Base-by-base conservation (phyloP, 2,113 vertebrate species). In the Oryzias curvinotus region DNA sequence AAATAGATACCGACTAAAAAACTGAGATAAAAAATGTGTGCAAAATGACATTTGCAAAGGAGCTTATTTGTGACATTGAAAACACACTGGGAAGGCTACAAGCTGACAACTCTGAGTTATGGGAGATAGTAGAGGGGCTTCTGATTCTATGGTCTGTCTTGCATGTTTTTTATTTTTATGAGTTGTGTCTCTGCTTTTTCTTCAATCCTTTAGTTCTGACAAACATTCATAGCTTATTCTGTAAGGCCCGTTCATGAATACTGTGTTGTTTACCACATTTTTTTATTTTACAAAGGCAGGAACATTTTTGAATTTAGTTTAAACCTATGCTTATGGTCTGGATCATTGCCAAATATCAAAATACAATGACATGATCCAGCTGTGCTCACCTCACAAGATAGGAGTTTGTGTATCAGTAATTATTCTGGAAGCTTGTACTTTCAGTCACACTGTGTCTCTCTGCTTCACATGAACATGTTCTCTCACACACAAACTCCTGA, bases 341-440 rank as follows among this genome's bases (percentile, higher is more conserved):
- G 47, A 50, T 21, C 0, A 23, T 36, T 47, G 16, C 18, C 46
- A n/a, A 65, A 15, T 18, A 18, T 12, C 19, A 7, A 12, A 69
- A 53, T 63, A 23, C 0, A 1, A 26, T 41, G 43, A 30, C 42
- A 17, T 43, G 14, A 58, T 60, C 21, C 46, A 63, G 3, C 52
- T 58, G 59, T n/a, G 44, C 21, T 49, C n/a, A 8, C 21, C 26
- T 48, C 26, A 51, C 19, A n/a, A 14, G 41, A 30, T 26, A 51
- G 51, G 42, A 70, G 23, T 30, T n/a, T 49, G 15, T 30, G 26
- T 59, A 67, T 55, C 12, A 7, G 61, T 76, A 70, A 53, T 47
- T 54, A 66, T 53, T 57, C 42, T 60, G 61, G 56, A 42, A 8
- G n/a, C 10, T 48, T 17, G 47, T 19, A 17, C 47, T 3, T 48